Evolutionary conservation across 2,888 invertebrate species (phyloP), one percentile per base, ranked within the genome.

Genomic region (Dolichomitus sp.): DNA sequence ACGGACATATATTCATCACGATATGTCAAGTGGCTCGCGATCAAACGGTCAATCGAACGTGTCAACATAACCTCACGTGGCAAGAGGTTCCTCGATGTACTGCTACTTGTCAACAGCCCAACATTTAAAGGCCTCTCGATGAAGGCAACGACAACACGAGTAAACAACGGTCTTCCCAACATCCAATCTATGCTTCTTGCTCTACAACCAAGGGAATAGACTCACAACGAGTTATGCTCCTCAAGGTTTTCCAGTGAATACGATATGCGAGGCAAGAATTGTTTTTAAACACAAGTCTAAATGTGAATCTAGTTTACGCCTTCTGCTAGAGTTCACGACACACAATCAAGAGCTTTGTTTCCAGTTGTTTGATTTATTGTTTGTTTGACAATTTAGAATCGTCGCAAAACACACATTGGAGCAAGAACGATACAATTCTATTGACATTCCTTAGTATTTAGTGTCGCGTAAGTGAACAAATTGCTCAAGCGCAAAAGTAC

Each of bases 191-290:
- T 57, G 30, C 12, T 7, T 33, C 14, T 19, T n/a, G 33, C 30
- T 19, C 50, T n/a, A 45, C 73, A 12, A 9, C 27, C 66, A 11
- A 57, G 19, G 52, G 70, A 79, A 79, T 59, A 70, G 33, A 72
- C 19, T 40, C 9, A 5, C 59, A 17, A 61, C 27, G 42, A 30
- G 30, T 59, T 33, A 65, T 33, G 59, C 50, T 65, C 40, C 40
- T 23, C 12, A 33, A 40, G 52, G 23, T 74, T 50, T 65, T 23
- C n/a, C 17, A 79, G 33, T 54, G 59, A 52, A 66, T 63, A 54
- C 59, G 81, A 76, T 87, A 88, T 86, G 86, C 83, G 84, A 88
- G 88, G 86, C 87, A 88, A 89, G 85, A 83, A 89, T 88, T 85
- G 82, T 86, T 89, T 88, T 82, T 82, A 84, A 52, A 37, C 17